phyloP scores from a whole-genome alignment of 2,888 invertebrate genomes.

The Idaea dimidiata region DNA sequence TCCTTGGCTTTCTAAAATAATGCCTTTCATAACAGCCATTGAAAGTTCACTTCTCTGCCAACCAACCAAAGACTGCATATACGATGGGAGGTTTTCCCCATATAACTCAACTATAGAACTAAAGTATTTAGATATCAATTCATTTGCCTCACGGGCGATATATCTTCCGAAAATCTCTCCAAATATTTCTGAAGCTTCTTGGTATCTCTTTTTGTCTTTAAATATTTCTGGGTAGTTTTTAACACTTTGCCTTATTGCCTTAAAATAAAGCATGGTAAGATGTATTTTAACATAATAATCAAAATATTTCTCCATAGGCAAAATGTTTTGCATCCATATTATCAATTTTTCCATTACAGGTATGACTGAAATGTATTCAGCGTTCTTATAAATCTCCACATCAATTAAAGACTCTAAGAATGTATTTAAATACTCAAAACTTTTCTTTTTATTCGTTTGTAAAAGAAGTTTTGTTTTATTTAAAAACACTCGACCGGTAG shows the following conservation, averaged over 20 bases:
- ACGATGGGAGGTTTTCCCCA: not conserved
- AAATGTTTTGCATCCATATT: conserved; percentile 33
- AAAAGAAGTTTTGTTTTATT: conserved; percentile 27
- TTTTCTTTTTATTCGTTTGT: not conserved
- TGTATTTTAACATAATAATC: conserved; percentile 38
- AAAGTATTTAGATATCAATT: conserved; percentile 20
- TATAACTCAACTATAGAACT: not conserved
- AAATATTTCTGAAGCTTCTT: conserved; percentile 38
- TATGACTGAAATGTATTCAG: conserved; percentile 36
- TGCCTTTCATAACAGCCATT: not conserved
- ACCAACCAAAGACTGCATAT: not conserved
- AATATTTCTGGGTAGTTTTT: conserved; percentile 40
- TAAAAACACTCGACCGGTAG: conserved; percentile 30
- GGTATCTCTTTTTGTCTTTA: conserved; percentile 26
- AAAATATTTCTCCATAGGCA: conserved; percentile 41
- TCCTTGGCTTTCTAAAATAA: not conserved
- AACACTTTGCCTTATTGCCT: conserved; percentile 40
- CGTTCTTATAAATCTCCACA: conserved; percentile 40
- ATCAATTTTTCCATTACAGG: conserved; percentile 41
- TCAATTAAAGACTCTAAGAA: conserved; percentile 37
- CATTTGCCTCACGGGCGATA: conserved; percentile 20
- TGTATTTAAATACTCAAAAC: conserved; percentile 28
- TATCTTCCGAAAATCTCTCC: conserved; percentile 45
- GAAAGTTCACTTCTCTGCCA: not conserved
- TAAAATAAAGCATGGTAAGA: conserved; percentile 48